Base-by-base conservation (phyloP, 2,888 invertebrate species). In the Atherix ibis region DNA sequence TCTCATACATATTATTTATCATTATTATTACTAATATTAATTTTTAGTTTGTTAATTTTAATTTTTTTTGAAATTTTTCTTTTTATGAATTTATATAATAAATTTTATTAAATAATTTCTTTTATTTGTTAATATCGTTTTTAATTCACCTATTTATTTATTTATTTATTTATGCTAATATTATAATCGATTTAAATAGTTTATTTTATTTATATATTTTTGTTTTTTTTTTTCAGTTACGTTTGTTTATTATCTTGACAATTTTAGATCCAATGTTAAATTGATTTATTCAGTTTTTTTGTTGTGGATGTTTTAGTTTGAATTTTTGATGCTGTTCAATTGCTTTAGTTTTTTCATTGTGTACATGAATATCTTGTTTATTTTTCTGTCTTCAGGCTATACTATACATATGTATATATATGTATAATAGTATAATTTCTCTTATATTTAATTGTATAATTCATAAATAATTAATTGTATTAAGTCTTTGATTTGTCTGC, bases 401-500 rank as follows among this genome's bases (percentile, higher is more conserved):
- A n/a, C n/a, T n/a, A n/a, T n/a, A n/a, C n/a, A n/a, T n/a, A n/a
- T n/a, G n/a, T n/a, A n/a, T n/a, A n/a, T n/a, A n/a, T n/a, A n/a
- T n/a, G n/a, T n/a, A n/a, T n/a, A 22, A 30, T 31, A 9, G 4
- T 14, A 30, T 14, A 30, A 4, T 30, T 9, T 17, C 30, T 24
- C 12, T 13, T 35, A 14, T 14, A n/a, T 33, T 27, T 18, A 12
- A 18, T 32, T 25, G 13, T 33, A n/a, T 27, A 27, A 18, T 28
- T 27, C 27, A 34, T 34, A 14, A 25, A 14, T 15, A 27, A 27
- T 24, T 34, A 31, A 36, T 34, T 34, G 35, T 34, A 38, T 33
- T 39, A 39, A 41, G 39, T 41, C 39, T 41, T 39, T 41, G 41
- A 41, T 41, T 41, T 39, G 41, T 41, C 39, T 35, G 37, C 35